A percentile compares a stretch with the other conserved stretches of the same genome.
These are phyloP conservation scores for Enteromius viviparus DNA, from an alignment of 2,797 vertebrate genomes.

Conservation along the genomic window DNA sequence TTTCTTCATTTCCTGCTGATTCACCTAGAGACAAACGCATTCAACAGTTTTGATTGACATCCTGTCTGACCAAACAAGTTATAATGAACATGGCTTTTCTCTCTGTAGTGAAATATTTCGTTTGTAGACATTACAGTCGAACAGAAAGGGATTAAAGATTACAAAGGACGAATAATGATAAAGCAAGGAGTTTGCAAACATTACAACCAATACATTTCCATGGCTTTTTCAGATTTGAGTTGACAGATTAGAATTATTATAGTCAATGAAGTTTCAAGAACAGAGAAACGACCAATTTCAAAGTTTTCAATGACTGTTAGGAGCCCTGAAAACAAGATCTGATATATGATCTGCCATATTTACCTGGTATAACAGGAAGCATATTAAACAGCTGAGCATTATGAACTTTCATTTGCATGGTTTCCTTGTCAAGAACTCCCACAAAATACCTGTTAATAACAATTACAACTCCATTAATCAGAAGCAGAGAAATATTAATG, in stretches of 20 bases:
- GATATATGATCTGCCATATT: background rate
- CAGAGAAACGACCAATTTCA: background rate
- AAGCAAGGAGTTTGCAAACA: background rate
- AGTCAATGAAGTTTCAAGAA: background rate
- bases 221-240: background rate
- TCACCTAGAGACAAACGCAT: slow-evolving; percentile 74
- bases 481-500: background rate
- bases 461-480: background rate
- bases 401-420: slow-evolving; percentile 90
- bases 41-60: background rate
- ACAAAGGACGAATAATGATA: background rate
- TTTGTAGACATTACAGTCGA: background rate
- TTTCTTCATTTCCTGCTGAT: too few species aligned
- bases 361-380: slow-evolving; percentile 89
- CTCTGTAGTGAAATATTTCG: background rate
- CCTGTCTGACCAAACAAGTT: background rate
- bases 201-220: background rate
- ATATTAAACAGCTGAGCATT: slow-evolving; percentile 89
- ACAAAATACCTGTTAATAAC: slow-evolving; percentile 86
- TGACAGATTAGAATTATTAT: background rate
- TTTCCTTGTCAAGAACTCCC: slow-evolving; percentile 87
- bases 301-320: background rate
- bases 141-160: background rate
- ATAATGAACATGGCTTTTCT: background rate
- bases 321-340: background rate